Base-by-base conservation (phyloP, 2,113 vertebrate species). In the Phyllostomus discolor region DNA sequence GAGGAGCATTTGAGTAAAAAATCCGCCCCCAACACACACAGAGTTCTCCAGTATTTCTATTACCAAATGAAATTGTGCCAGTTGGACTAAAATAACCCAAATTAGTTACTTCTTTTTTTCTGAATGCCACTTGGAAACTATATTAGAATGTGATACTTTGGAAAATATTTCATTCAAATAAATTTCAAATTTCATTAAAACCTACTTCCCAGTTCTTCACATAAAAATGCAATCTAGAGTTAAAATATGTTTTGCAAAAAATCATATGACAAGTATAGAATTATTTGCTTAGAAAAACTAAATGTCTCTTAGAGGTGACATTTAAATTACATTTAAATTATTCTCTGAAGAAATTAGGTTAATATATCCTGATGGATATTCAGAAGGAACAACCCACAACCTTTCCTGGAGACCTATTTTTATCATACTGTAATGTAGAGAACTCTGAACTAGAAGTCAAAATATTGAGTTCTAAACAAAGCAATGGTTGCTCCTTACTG, bases 71-170 rank as follows among this genome's bases (percentile, higher is more conserved):
- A 89, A 92, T 57, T 82, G 35, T 87, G 28, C 14, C 67, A 81
- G 19, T 17, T 81, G 80, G 70, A 92, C 16, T 59, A 93, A 91
- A 92, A 95, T 79, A 73, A 92, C 54, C 62, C 69, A 90, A 83
- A 96, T 88, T 17, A 57, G 4, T 50, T 84, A 28, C 7, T 73
- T 85, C 31, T 88, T 38, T 73, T 90, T 35, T 93, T 4, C 38
- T 66, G 15, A 90, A 95, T 86, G n/a, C 31, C 62, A 88, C 52
- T 92, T 88, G 14, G 48, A 90, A 33, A 48, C 35, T 79, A 16
- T 79, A 78, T 83, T 24, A 78, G 54, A 70, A 92, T 66, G 26
- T 41, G 26, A 43, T 67, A 62, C 31, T 73, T 48, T 43, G 43
- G 33, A 88, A 93, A 94, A 66, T 52, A 52, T 85, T 94, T 93